A percentile compares a stretch with the other conserved stretches of the same genome.
These are phyloP conservation scores for Psammodynastes pulverulentus DNA, from an alignment of 2,113 vertebrate species.

Conservation along the genomic window DNA sequence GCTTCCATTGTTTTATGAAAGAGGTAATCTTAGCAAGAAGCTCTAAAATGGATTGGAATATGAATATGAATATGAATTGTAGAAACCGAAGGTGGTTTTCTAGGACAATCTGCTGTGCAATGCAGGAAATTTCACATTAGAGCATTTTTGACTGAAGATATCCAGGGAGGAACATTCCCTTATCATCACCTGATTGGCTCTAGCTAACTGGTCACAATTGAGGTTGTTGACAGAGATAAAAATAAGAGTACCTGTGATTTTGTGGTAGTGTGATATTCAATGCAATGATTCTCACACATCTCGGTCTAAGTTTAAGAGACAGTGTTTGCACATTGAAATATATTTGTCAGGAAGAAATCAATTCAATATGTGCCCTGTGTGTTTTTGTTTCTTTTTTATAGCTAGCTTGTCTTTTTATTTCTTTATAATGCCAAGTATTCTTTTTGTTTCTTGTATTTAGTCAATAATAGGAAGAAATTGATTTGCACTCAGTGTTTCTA, in stretches of 20 bases:
- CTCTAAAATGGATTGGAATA: neutral
- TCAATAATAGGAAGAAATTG: neutral
- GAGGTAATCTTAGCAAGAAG: neutral
- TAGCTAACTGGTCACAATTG: neutral
- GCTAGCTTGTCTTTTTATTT: neutral
- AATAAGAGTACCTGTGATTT: neutral
- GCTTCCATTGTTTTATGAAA: neutral
- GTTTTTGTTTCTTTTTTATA: neutral
- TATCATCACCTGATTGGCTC: neutral
- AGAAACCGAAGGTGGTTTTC: neutral
- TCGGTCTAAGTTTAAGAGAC: neutral
- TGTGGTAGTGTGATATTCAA: neutral
- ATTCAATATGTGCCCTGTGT: neutral
- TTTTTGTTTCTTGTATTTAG: neutral
- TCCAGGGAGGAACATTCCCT: neutral
- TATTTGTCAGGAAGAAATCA: too few species aligned
- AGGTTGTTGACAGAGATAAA: neutral
- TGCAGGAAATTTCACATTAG: neutral
- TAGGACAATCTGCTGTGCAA: neutral
- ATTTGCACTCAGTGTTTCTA: conserved; percentile 1
- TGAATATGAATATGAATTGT: neutral
- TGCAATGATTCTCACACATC: neutral
- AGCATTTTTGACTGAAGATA: neutral
- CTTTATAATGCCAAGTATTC: neutral
- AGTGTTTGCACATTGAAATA: neutral